Evolutionary conservation across 1,140 invertebrate species (phyloP).

Genomic region (Bemisia tabaci): DNA sequence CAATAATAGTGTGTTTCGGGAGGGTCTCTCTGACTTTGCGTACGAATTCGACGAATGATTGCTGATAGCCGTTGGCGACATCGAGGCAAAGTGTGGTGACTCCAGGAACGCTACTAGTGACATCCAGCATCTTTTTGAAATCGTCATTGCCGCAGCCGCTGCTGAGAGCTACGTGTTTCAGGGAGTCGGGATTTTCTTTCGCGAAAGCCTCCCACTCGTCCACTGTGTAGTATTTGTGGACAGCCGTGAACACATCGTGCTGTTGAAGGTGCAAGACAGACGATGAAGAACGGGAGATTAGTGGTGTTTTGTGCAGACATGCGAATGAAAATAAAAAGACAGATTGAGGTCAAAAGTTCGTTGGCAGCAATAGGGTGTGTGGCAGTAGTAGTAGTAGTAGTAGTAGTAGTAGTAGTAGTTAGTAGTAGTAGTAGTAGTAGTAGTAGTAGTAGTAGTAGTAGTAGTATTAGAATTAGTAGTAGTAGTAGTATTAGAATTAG

Average conservation of each 20-base stretch:
- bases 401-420: too few species aligned
- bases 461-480: too few species aligned
- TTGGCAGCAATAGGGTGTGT: too few species aligned
- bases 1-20: conserved; percentile 80
- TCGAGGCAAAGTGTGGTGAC: conserved; percentile 77
- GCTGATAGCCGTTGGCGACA: conserved; percentile 94
- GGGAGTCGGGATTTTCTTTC: conserved; percentile 47
- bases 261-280: too few species aligned
- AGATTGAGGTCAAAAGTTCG: too few species aligned
- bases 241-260: conserved; percentile 75
- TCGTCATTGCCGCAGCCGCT: conserved; percentile 72
- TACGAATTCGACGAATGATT: conserved; percentile 86
- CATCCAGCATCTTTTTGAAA: conserved; percentile 56
- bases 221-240: conserved; percentile 81
- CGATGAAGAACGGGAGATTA: conserved; percentile 17
- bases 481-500: too few species aligned
- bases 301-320: too few species aligned
- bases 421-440: too few species aligned
- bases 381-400: too few species aligned
- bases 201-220: conserved; percentile 80
- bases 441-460: too few species aligned
- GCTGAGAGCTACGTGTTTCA: conserved; percentile 70
- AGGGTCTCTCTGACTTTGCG: conserved; percentile 62
- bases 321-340: too few species aligned
- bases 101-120: conserved; percentile 54